Evolutionary conservation across 2,797 vertebrate species (phyloP).

Genomic region (Odontamblyopus rebecca): DNA sequence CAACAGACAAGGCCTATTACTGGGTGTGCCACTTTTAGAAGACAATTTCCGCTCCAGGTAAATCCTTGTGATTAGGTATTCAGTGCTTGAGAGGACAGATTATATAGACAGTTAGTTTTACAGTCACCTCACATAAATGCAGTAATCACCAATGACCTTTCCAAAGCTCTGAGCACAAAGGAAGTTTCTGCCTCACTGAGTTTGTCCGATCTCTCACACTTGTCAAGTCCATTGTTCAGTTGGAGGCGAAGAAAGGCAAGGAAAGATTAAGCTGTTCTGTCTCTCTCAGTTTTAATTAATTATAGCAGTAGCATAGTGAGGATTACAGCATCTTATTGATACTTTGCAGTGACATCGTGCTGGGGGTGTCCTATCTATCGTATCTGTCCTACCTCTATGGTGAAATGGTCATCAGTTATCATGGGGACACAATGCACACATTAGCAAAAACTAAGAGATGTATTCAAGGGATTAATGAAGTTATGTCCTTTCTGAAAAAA

Average conservation of each 20-base stretch:
- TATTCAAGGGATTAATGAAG: too few species aligned
- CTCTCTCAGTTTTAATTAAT: neutral
- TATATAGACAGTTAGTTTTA: neutral
- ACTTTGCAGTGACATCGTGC: too few species aligned
- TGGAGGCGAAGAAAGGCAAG: neutral
- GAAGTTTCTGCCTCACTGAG: neutral
- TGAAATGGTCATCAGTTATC: too few species aligned
- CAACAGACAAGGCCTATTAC: conserved; percentile 3
- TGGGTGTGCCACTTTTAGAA: conserved; percentile 9
- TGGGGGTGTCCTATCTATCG: too few species aligned
- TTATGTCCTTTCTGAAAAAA: too few species aligned
- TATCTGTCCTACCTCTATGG: too few species aligned
- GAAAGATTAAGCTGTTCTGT: neutral
- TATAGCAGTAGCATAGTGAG: neutral
- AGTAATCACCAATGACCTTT: conserved; percentile 11
- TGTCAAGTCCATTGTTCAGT: neutral
- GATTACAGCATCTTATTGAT: neutral
- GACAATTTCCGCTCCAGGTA: conserved; percentile 6
- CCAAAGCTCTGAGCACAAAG: conserved; percentile 1
- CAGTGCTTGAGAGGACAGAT: conserved; percentile 2
- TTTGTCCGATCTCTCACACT: neutral
- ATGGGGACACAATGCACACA: too few species aligned
- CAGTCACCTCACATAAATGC: conserved; percentile 1
- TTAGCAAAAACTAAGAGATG: too few species aligned
- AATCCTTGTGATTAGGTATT: neutral